phyloP scores from a whole-genome alignment of 2,888 invertebrate genomes.

The Netelia inedita region DNA sequence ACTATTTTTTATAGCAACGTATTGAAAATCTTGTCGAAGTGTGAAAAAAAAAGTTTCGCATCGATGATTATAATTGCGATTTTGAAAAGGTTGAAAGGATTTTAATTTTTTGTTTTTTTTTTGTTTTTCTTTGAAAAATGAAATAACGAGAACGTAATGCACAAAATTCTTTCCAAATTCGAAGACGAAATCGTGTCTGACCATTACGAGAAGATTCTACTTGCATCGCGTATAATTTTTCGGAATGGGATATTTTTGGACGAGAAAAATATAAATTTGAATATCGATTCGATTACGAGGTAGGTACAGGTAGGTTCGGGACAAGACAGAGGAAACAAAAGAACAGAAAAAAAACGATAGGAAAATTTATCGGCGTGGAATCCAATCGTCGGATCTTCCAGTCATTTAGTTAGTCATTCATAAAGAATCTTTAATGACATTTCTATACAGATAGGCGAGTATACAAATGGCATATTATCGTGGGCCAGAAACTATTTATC shows the following conservation, averaged over 20 bases:
- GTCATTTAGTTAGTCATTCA: constrained; percentile 1
- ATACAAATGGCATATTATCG: neutral
- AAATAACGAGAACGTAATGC: neutral
- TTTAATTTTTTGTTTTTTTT: no score
- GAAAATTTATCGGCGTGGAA: no score
- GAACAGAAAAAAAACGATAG: no score
- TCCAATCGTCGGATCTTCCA: neutral
- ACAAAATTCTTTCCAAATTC: neutral
- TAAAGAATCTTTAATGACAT: constrained; percentile 17
- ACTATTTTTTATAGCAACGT: no score
- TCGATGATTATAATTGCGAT: no score
- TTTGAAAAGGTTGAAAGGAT: no score
- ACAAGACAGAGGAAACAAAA: no score
- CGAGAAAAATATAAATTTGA: neutral
- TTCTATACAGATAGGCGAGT: neutral
- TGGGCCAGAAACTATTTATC: constrained; percentile 15
- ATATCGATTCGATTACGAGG: neutral
- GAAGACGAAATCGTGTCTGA: constrained; percentile 15
- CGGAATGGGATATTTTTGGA: neutral
- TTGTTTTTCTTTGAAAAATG: no score
- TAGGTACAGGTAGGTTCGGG: no score
- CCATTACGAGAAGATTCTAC: constrained; percentile 36
- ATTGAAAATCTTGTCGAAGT: no score
- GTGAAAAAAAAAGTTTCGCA: no score
- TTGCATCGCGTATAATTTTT: neutral